Conservation (phyloP, 2,797 vertebrate genomes). For the Carapus acus region DNA sequence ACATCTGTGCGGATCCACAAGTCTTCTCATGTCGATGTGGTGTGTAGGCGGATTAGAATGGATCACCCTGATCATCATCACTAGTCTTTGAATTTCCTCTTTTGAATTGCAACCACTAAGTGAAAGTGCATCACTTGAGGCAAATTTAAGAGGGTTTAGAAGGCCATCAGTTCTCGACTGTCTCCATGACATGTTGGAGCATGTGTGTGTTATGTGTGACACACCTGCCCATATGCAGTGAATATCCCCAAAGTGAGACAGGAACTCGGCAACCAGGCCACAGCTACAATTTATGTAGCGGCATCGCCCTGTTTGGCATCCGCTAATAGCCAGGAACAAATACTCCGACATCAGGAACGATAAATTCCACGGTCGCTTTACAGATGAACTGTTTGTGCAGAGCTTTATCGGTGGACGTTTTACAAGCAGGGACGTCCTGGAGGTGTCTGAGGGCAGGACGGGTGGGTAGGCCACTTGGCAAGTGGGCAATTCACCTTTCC, state of each 20-base stretch:
- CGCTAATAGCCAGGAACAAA: no score
- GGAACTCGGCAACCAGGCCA: neutral
- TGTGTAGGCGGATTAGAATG: constrained; percentile 19
- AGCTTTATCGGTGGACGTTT: neutral
- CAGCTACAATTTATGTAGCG: neutral
- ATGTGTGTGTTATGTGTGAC: constrained; percentile 10
- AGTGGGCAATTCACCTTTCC: constrained; percentile 16
- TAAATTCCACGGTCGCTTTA: neutral
- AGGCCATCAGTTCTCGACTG: no score
- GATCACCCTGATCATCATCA: constrained; percentile 14
- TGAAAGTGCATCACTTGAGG: no score
- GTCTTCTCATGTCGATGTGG: constrained; percentile 13
- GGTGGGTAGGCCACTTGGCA: no score
- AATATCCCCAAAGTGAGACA: no score
- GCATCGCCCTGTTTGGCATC: no score
- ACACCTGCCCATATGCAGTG: constrained; percentile 4
- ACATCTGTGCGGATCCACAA: neutral
- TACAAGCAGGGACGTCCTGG: constrained; percentile 32
- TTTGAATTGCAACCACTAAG: neutral
- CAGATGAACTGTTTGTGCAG: neutral
- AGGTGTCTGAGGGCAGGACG: no score
- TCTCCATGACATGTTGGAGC: no score
- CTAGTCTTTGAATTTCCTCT: constrained; percentile 21
- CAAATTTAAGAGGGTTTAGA: no score
- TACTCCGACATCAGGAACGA: no score